Evolutionary conservation across 2,113 vertebrate species (phyloP), one percentile per base, ranked within the genome.

Genomic region (Cavia porcellus): DNA sequence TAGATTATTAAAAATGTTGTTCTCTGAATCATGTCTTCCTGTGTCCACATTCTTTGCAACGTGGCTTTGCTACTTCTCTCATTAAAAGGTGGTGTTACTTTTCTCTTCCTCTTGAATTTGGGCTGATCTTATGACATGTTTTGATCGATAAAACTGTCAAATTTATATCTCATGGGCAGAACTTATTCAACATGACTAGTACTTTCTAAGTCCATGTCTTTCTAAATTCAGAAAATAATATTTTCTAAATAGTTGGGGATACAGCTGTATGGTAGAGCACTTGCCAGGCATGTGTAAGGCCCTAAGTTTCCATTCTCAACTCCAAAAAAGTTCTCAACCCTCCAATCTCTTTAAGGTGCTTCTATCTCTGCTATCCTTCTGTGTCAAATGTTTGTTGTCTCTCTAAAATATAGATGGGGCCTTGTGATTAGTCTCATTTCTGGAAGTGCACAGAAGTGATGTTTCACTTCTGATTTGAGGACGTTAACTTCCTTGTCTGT

Each of bases 401-500:
- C n/a, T 93, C 74, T 96, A 24, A 25, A 25, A 90, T 84, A 45
- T 74, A 87, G 32, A 8, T 87, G 75, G 13, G n/a, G 50, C 5
- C 61, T 74, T 87, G n/a, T 94, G 62, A 90, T 91, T 59, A 86
- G 45, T 90, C 77, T 92, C 61, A 82, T 92, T 95, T 81, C 85
- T 82, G 19, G 2, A 94, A 94, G 25, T 86, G 25, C 47, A 55
- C 7, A 2, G 20, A 93, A 68, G 25, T 79, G 55, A 85, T 87
- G 38, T 50, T 80, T 94, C 61, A 96, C 52, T 96, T 94, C 80
- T 0, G 0, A 42, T 13, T 75, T 95, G 55, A 94, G 30, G 66
- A 32, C 70, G 59, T 61, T 32, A 83, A 93, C 25, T 20, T 7
- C 4, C 47, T 95, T 81, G 55, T 89, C 75, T 85, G 47, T 81